Base-by-base conservation (phyloP, 37 sponge, comb jelly and placozoan species). In the Ephydatia muelleri region DNA sequence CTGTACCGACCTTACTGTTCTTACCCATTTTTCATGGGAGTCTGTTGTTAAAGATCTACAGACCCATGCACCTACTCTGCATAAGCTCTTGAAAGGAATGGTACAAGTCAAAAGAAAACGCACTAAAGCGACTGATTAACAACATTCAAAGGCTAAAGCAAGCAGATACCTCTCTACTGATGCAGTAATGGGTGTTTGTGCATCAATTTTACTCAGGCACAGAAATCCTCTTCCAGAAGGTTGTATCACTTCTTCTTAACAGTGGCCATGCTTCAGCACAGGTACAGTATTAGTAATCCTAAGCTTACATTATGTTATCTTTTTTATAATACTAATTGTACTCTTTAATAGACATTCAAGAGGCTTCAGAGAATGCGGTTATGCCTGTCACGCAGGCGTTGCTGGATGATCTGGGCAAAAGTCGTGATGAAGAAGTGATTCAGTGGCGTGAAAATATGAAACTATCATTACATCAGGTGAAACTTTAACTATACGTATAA, bases 171-270 rank as follows among this genome's bases (percentile, higher is more conserved):
- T 33, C 30, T 71, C 72, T 34, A 33, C 5, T 71, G 32, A 30
- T 71, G 72, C 72, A 30, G 32, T 33, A 25, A 30, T 71, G 32
- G 72, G 72, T 34, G 72, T 71, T 33, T 71, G 72, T 71, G 72
- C 72, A 33, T 34, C 32, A 30, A 25, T 71, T 33, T 33, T 71
- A 34, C 72, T 71, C 32, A n/a, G 30, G 72, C 32, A 71, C 30
- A n/a, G n/a, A n/a, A 33, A 71, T 25, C 72, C 30, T 33, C 72
- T 25, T 71, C 72, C 72, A 71, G 72, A 30, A 71, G 30, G 32
- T 71, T 71, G 14, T 71, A 34, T 71, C 72, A 71, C 29, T 71
- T 69, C 3, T 69, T 33, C 32, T 71, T 34, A 30, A 71, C 30
- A 71, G 72, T 71, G 72, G 72, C 12, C 72, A 71, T 33, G 32